Evolutionary conservation across 92 coral and sea anemone genomes (phyloP).

Genomic region (Parazoanthus atlanticus): DNA sequence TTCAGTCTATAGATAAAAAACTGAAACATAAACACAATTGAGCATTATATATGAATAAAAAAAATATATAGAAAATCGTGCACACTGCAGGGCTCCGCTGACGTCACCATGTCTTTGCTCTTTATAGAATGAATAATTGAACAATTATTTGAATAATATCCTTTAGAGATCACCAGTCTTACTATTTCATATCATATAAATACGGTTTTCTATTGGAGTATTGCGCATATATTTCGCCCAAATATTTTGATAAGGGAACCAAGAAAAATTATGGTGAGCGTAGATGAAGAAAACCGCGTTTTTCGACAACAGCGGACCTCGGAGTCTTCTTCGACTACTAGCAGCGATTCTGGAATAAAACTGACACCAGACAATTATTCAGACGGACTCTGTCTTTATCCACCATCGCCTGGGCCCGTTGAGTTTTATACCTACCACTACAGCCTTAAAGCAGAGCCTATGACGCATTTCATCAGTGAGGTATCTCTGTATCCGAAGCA

Average conservation of each 20-base stretch:
- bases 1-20: too few relatives aligned
- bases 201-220: conserved; percentile 7
- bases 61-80: background rate
- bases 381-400: conserved; percentile 56
- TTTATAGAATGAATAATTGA: conserved; percentile 13
- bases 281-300: conserved; percentile 15
- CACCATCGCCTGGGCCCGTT: conserved; percentile 54
- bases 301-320: conserved; percentile 17
- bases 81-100: background rate
- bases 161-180: conserved; percentile 13
- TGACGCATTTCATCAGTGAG: conserved; percentile 60
- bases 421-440: conserved; percentile 67
- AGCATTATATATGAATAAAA: background rate
- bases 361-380: conserved; percentile 59
- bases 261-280: background rate
- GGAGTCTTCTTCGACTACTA: conserved; percentile 25
- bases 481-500: conserved; percentile 70
- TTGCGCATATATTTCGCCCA: background rate
- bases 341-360: conserved; percentile 42
- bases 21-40: too few relatives aligned
- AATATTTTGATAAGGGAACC: conserved; percentile 31
- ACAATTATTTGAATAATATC: conserved; percentile 8
- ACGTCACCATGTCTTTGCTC: conserved; percentile 1
- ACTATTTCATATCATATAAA: background rate
- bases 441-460: conserved; percentile 56